Conservation (phyloP, 2,888 invertebrate genomes). For the Galerucella calmariensis region DNA sequence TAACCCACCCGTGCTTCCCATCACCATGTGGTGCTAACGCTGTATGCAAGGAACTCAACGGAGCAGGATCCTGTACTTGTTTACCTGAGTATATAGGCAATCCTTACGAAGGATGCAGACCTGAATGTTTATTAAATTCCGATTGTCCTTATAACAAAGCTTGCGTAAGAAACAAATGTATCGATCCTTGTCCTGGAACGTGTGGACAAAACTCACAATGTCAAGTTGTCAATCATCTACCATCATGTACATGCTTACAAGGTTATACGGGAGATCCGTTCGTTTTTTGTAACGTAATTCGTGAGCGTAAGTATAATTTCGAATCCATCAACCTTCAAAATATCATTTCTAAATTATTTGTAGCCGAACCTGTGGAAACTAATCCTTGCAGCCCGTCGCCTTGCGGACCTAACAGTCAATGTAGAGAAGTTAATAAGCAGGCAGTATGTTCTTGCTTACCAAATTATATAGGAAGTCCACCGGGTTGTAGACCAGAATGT, state of each 20-base stretch:
- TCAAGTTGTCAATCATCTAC: conserved; percentile 77
- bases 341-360: conserved; percentile 31
- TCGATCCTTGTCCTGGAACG: conserved; percentile 80
- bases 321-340: neutral
- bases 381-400: conserved; percentile 80
- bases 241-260: conserved; percentile 75
- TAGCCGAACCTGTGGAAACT: conserved; percentile 50
- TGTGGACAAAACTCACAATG: conserved; percentile 82
- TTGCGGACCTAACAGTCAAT: conserved; percentile 82
- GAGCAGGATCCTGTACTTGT: conserved; percentile 77
- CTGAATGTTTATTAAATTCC: conserved; percentile 78
- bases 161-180: conserved; percentile 78
- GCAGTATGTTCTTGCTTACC: conserved; percentile 72
- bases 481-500: conserved; percentile 72
- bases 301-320: conserved; percentile 63
- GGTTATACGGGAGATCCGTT: conserved; percentile 85
- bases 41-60: conserved; percentile 73
- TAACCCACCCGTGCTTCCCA: conserved; percentile 70
- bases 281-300: conserved; percentile 68
- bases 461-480: conserved; percentile 72
- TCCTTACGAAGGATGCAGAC: conserved; percentile 81
- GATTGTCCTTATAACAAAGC: conserved; percentile 79
- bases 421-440: conserved; percentile 72
- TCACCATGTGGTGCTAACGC: conserved; percentile 78
- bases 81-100: conserved; percentile 78